Evolutionary conservation across 2,113 vertebrate species (phyloP).

Genomic region (Rhizomys pruinosus): DNA sequence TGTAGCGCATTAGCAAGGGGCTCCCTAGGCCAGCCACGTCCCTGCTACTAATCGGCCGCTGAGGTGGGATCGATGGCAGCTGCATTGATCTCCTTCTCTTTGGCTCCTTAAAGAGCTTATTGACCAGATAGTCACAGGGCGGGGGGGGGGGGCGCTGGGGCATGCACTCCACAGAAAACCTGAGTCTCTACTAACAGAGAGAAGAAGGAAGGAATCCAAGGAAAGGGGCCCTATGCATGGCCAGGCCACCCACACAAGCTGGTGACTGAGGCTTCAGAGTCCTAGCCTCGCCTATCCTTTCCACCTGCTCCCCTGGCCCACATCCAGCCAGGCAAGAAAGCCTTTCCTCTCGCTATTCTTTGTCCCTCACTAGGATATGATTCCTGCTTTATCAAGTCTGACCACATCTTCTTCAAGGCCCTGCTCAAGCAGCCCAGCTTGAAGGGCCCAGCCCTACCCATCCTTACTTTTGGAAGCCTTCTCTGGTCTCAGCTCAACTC

Average conservation of each 20-base stretch:
- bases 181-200: neutral
- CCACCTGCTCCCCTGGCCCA: too few relatives aligned
- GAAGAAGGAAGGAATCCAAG: neutral
- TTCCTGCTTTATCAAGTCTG: neutral
- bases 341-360: neutral
- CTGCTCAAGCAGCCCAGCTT: neutral
- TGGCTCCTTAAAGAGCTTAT: constrained; percentile 77
- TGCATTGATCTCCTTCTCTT: constrained; percentile 73
- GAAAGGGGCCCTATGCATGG: neutral
- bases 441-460: neutral
- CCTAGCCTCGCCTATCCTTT: neutral
- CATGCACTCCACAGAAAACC: neutral
- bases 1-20: neutral
- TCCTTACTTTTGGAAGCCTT: neutral
- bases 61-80: constrained; percentile 54
- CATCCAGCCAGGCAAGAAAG: neutral
- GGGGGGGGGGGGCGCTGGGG: constrained; percentile 29
- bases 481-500: neutral
- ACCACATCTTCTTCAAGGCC: neutral
- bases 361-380: neutral
- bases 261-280: neutral
- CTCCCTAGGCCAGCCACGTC: constrained; percentile 18
- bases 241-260: neutral
- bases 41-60: constrained; percentile 49
- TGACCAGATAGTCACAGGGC: constrained; percentile 59